Percentiles rank a stretch among this genome's conserved stretches.
Evolutionary conservation across 2,888 invertebrate species (phyloP).

Genomic region (Drosophila leonis): DNA sequence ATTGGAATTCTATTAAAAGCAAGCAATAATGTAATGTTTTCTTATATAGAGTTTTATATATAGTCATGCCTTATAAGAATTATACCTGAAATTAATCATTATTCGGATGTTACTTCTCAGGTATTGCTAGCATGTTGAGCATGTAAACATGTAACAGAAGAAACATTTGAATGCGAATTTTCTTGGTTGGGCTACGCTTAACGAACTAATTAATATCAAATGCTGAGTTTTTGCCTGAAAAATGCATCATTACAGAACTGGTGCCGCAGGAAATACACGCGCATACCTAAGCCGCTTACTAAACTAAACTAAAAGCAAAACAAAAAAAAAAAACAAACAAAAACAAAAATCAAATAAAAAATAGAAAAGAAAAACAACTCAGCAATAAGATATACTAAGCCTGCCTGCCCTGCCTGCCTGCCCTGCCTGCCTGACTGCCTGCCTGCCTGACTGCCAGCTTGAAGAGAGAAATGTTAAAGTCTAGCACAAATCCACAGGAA

Average conservation of each 20-base stretch:
- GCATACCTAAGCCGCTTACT: constrained; percentile 30
- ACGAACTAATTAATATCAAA: constrained; percentile 13
- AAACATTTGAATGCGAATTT: constrained; percentile 15
- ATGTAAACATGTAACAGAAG: constrained; percentile 1
- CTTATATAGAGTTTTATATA: background rate
- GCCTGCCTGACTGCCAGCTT: constrained; percentile 39
- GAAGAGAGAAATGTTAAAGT: constrained; percentile 82
- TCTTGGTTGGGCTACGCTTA: constrained; percentile 15
- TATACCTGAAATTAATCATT: constrained; percentile 18
- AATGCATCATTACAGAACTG: constrained; percentile 43
- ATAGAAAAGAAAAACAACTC: background rate
- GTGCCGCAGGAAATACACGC: constrained; percentile 35
- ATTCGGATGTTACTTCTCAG: constrained; percentile 15
- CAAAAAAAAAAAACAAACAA: background rate
- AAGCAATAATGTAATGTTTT: background rate
- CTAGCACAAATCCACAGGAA: constrained; percentile 84
- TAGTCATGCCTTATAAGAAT: background rate
- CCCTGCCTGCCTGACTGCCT: constrained; percentile 36
- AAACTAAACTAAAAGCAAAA: constrained; percentile 36
- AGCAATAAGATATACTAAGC: constrained; percentile 26
- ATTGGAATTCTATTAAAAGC: background rate
- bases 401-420: constrained; percentile 28
- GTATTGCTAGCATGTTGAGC: constrained; percentile 21
- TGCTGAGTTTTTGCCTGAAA: constrained; percentile 20
- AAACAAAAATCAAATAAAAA: too few relatives aligned